Conservation (phyloP, 1,140 invertebrate species). For the Spodoptera frugiperda region DNA sequence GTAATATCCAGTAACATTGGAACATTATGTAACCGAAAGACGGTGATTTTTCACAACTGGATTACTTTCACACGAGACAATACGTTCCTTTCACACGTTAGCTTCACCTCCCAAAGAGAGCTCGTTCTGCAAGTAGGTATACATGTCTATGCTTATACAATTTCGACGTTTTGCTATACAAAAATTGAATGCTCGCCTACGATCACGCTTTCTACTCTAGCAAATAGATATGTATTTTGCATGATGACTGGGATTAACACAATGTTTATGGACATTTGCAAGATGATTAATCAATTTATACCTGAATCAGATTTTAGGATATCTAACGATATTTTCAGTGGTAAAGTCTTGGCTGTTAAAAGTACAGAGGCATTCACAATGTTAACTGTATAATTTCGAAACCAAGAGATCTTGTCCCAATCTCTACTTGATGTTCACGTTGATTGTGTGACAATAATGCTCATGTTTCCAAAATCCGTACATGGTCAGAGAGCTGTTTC, state of each 20-base stretch:
- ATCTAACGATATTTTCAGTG: neutral
- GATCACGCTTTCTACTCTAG: constrained; percentile 51
- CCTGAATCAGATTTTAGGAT: neutral
- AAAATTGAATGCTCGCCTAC: constrained; percentile 7
- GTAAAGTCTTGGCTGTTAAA: neutral
- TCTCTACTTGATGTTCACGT: constrained; percentile 32
- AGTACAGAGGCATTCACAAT: neutral
- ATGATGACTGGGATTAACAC: neutral
- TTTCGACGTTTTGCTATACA: constrained; percentile 18
- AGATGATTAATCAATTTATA: neutral
- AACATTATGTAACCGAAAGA: constrained; percentile 9
- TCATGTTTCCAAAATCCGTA: constrained; percentile 30
- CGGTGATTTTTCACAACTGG: constrained; percentile 2
- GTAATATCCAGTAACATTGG: constrained; percentile 8
- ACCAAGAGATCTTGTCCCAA: constrained; percentile 1
- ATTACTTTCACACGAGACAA: constrained; percentile 58
- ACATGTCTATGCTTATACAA: neutral
- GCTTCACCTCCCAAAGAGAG: constrained; percentile 40
- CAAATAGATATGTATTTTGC: neutral
- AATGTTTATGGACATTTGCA: neutral
- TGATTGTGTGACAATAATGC: constrained; percentile 41
- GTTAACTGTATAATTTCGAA: constrained; percentile 5
- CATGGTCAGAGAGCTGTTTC: constrained; percentile 43
- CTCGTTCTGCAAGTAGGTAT: constrained; percentile 3
- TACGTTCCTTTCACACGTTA: constrained; percentile 52